Conservation (phyloP, 2,888 invertebrate genomes). For the Chydorus sphaericus region DNA sequence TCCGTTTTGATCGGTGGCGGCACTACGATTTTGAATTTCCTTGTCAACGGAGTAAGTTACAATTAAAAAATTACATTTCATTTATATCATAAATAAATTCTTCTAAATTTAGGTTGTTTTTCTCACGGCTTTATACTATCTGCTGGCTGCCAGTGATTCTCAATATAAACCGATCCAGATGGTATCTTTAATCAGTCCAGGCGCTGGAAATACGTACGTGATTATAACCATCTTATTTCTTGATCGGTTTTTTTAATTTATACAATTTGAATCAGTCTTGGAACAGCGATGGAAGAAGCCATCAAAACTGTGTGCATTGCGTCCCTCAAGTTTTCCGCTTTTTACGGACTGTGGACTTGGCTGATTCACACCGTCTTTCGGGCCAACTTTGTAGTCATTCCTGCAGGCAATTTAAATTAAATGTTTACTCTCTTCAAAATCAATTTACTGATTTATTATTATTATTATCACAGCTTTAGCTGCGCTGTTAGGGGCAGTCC, state of each 20-base stretch:
- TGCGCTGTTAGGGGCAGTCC: conserved; percentile 84
- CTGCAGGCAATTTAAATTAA: conserved; percentile 46
- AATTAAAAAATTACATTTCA: no score
- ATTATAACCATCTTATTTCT: not conserved
- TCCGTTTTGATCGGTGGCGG: conserved; percentile 78
- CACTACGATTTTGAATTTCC: conserved; percentile 74
- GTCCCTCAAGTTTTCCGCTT: conserved; percentile 89
- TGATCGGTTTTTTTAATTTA: not conserved
- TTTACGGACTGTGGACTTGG: conserved; percentile 98
- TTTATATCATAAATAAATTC: not conserved
- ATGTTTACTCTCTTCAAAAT: conserved; percentile 6
- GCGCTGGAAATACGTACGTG: conserved; percentile 43
- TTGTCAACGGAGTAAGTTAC: conserved; percentile 68
- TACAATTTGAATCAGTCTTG: conserved; percentile 40
- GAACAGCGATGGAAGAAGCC: conserved; percentile 68
- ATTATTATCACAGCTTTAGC: conserved; percentile 52
- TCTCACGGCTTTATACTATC: conserved; percentile 88
- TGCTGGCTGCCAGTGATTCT: conserved; percentile 68
- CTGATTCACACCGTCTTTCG: conserved; percentile 88
- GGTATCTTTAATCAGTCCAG: conserved; percentile 64
- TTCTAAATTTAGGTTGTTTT: conserved; percentile 68
- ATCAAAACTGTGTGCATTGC: conserved; percentile 90
- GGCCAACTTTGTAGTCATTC: conserved; percentile 84
- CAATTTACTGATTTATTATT: conserved; percentile 6
- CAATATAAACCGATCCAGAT: conserved; percentile 88